Percentiles rank a stretch among this genome's conserved stretches.
phyloP scores from a whole-genome alignment of 2,888 invertebrate species.

The Drepanosiphum platanoidis region DNA sequence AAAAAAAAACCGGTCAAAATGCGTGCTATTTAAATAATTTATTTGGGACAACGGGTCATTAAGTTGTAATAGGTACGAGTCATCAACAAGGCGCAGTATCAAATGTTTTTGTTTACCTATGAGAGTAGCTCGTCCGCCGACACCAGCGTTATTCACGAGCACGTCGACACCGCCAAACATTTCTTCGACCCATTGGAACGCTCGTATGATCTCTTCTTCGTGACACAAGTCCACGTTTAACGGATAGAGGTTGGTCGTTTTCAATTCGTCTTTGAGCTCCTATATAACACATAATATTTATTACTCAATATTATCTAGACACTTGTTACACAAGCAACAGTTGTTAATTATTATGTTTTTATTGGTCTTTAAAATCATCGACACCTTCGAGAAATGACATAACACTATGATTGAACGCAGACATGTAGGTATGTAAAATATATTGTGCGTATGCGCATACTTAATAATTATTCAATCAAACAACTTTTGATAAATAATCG shows the following conservation, averaged over 20 bases:
- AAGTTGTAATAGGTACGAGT: no score
- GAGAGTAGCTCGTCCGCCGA: constrained; percentile 64
- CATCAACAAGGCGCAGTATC: no score
- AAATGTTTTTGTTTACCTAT: constrained; percentile 63
- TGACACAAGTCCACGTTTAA: constrained; percentile 64
- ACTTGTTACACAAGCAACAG: neutral
- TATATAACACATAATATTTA: constrained; percentile 24
- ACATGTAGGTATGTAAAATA: neutral
- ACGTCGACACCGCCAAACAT: constrained; percentile 64
- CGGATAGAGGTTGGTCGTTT: constrained; percentile 62
- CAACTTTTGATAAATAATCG: no score
- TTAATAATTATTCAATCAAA: neutral
- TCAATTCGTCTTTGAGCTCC: constrained; percentile 61
- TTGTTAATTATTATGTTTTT: neutral
- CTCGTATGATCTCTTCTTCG: constrained; percentile 64
- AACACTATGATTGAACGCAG: neutral
- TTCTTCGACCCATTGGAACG: constrained; percentile 65
- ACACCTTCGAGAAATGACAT: neutral
- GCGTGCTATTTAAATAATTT: no score
- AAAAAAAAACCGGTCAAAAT: no score
- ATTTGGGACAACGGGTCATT: no score
- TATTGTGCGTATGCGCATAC: neutral
- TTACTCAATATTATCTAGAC: no score
- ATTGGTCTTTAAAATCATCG: neutral
- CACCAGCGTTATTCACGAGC: constrained; percentile 65